These are phyloP conservation scores for Cochlearius cochlearius DNA, from an alignment of 2,113 vertebrate genomes.

Conservation along the genomic window DNA sequence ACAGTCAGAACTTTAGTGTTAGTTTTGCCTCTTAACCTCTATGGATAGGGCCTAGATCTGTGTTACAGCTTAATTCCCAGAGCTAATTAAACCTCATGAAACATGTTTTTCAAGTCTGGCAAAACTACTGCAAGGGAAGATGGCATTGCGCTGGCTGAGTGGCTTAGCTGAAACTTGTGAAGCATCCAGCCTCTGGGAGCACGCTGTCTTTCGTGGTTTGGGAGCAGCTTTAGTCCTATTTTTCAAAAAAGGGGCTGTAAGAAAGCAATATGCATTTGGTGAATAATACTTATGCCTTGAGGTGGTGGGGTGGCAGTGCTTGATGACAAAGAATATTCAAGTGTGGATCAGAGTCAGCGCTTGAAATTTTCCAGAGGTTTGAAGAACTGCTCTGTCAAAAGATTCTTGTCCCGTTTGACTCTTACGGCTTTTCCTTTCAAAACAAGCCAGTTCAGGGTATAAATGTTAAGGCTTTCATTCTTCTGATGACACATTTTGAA, in stretches of 20 bases:
- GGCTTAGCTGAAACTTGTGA: not conserved
- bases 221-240: not conserved
- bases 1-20: not conserved
- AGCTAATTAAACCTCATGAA: not conserved
- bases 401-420: not conserved
- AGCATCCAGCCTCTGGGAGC: not conserved
- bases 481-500: not conserved
- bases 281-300: not conserved
- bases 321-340: not conserved
- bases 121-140: not conserved
- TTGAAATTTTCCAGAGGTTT: not conserved
- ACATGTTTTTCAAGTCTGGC: not conserved
- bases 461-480: not conserved
- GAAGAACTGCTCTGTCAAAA: not conserved
- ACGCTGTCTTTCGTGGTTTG: not conserved
- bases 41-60: not conserved
- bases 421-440: not conserved
- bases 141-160: not conserved
- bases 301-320: not conserved
- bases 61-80: not conserved
- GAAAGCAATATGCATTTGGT: not conserved
- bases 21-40: not conserved
- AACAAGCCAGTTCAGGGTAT: not conserved
- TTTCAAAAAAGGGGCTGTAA: not conserved
- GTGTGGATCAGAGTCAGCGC: not conserved